Percentiles rank a stretch among this genome's conserved stretches.
These are phyloP conservation scores for Drosophila leonis DNA, from an alignment of 2,888 invertebrate genomes.

Conservation along the genomic window DNA sequence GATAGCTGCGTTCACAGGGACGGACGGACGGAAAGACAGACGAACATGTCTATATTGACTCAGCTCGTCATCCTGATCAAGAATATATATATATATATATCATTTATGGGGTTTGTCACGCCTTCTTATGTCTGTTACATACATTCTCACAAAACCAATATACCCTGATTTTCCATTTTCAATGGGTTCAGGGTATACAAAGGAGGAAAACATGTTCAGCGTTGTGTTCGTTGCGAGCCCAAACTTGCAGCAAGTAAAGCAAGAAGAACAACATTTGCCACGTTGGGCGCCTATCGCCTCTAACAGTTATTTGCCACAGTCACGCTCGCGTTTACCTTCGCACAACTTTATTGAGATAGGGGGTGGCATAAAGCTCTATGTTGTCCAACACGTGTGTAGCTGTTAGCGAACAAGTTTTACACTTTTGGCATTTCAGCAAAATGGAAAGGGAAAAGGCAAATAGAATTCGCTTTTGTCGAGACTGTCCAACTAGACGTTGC, in stretches of 20 bases:
- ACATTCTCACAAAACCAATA: background rate
- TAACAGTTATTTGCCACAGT: background rate
- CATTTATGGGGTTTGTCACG: background rate
- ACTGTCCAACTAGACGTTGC: background rate
- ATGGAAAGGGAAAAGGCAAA: background rate
- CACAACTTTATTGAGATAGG: background rate
- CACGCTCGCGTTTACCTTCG: conserved; percentile 6
- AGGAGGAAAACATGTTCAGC: background rate
- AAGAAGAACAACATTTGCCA: conserved; percentile 16
- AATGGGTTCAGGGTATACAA: background rate
- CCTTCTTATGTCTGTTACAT: background rate
- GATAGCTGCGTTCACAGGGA: too few species aligned
- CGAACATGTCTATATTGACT: background rate
- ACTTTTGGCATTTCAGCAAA: conserved; percentile 13
- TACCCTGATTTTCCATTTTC: background rate
- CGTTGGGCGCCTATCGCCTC: background rate
- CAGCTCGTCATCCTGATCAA: background rate
- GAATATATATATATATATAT: background rate
- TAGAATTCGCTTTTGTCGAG: background rate
- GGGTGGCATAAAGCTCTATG: background rate
- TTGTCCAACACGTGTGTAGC: conserved; percentile 21
- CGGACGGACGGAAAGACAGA: background rate
- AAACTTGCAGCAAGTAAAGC: conserved; percentile 1
- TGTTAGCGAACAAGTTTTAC: conserved; percentile 13
- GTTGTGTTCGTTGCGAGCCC: conserved; percentile 7